Conservation (phyloP, 2,113 vertebrate genomes). For the Tinamus guttatus region DNA sequence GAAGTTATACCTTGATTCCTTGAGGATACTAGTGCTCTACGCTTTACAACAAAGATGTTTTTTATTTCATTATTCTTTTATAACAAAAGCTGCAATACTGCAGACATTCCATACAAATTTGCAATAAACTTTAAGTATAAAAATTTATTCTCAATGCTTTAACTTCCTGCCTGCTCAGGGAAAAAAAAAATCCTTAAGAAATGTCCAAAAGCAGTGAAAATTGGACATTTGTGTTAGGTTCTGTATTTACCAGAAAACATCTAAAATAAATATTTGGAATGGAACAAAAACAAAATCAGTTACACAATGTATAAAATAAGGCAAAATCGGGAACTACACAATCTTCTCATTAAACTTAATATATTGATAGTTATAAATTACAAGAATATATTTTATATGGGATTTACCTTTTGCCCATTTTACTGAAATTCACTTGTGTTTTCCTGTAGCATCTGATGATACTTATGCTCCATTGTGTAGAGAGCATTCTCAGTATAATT, state of each 20-base stretch:
- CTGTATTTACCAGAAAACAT: neutral
- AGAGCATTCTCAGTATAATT: neutral
- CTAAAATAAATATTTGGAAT: neutral
- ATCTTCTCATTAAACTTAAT: neutral
- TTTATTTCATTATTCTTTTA: neutral
- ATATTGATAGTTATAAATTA: neutral
- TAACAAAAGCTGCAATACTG: neutral
- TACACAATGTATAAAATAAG: neutral
- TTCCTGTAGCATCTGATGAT: neutral
- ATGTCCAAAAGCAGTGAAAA: neutral
- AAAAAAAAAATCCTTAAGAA: neutral
- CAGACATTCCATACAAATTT: neutral
- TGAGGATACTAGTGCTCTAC: neutral
- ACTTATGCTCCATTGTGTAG: neutral
- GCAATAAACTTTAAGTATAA: neutral
- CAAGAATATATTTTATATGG: neutral
- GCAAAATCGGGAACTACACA: neutral
- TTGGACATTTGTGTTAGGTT: neutral
- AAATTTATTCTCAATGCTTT: neutral
- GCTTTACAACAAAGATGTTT: neutral
- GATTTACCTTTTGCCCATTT: neutral
- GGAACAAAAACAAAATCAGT: neutral
- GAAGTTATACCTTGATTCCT: neutral
- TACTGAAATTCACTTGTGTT: neutral
- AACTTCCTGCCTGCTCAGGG: neutral